Conservation (phyloP, 2,888 invertebrate species). For the Tethea ocularis region DNA sequence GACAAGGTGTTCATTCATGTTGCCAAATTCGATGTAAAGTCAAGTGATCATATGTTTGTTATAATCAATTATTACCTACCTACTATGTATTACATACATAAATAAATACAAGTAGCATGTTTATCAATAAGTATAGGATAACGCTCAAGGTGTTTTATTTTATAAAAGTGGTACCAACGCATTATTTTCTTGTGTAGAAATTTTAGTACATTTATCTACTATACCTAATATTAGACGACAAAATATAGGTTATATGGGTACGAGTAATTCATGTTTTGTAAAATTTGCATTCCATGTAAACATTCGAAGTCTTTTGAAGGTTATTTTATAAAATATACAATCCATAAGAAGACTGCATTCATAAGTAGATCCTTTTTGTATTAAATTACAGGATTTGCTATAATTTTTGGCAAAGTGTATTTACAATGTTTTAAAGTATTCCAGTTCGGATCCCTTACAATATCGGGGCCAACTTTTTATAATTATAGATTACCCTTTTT, state of each 20-base stretch:
- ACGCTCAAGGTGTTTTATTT: conserved; percentile 77
- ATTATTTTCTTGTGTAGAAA: conserved; percentile 58
- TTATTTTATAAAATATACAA: conserved; percentile 71
- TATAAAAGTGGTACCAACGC: conserved; percentile 70
- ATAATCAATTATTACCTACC: conserved; percentile 74
- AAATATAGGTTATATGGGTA: conserved; percentile 28
- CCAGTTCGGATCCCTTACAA: conserved; percentile 76
- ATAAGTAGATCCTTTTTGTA: conserved; percentile 65
- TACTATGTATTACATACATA: conserved; percentile 59
- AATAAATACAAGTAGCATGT: conserved; percentile 70
- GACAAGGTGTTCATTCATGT: conserved; percentile 75
- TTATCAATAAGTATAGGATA: conserved; percentile 75
- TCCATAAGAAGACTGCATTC: conserved; percentile 74
- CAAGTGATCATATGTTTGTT: conserved; percentile 65
- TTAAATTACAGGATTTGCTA: conserved; percentile 53
- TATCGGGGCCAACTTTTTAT: conserved; percentile 79
- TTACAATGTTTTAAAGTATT: conserved; percentile 69
- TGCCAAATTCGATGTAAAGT: conserved; percentile 80
- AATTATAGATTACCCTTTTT: conserved; percentile 51
- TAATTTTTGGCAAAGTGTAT: conserved; percentile 62
- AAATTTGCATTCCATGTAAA: conserved; percentile 64
- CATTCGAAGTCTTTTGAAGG: conserved; percentile 64
- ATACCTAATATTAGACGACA: conserved; percentile 33
- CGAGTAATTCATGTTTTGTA: conserved; percentile 61
- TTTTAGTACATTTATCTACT: conserved; percentile 42